Evolutionary conservation across 64 coral and sea anemone genomes (phyloP).

Genomic region (Montipora foliosa): DNA sequence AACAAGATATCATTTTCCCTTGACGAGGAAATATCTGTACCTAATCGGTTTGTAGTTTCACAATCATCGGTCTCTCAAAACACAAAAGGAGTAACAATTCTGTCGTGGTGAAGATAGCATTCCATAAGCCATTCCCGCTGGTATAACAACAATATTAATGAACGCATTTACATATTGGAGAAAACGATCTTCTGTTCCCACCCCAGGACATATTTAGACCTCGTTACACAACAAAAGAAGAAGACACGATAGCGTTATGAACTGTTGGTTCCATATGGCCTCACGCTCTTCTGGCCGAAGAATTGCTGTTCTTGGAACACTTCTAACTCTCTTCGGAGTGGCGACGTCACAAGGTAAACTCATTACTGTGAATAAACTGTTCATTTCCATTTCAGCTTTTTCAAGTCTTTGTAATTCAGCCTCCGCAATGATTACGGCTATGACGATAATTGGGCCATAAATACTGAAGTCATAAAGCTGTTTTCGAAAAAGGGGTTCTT

Average conservation of each 20-base stretch:
- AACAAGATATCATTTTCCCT: too few species aligned
- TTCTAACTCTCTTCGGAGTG: not conserved
- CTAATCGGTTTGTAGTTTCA: too few species aligned
- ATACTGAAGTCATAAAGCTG: not conserved
- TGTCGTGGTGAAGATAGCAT: not conserved
- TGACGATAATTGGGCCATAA: not conserved
- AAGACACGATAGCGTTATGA: not conserved
- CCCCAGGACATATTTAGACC: not conserved
- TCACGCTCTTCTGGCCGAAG: not conserved
- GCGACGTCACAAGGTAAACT: slow-evolving; percentile 28
- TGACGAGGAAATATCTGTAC: too few species aligned
- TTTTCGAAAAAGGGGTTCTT: not conserved
- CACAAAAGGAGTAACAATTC: not conserved
- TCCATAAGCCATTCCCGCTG: not conserved
- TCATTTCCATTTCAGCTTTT: not conserved
- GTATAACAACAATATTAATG: not conserved
- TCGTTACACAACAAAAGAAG: not conserved
- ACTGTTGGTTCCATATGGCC: not conserved
- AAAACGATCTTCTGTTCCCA: slow-evolving; percentile 12
- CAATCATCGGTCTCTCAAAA: too few species aligned
- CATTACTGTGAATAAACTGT: not conserved
- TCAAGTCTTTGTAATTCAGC: not conserved
- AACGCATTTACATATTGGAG: slow-evolving; percentile 16
- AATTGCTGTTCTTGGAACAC: not conserved
- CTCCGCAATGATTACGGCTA: not conserved